Percentiles rank a stretch among this genome's conserved stretches.
Evolutionary conservation across 2,797 vertebrate species (phyloP).

Genomic region (Sebastes glaucus): DNA sequence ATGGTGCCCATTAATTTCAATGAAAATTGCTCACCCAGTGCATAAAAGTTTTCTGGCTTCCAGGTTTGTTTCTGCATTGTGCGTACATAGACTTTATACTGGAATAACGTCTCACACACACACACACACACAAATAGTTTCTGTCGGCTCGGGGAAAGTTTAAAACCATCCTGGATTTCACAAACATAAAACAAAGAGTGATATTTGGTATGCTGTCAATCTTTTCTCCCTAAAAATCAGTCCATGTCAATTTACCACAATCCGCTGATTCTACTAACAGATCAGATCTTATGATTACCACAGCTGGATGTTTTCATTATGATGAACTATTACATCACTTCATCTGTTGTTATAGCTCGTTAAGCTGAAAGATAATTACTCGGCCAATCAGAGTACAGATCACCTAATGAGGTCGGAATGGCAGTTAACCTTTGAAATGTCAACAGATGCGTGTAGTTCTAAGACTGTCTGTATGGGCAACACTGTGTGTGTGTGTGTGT

Average conservation of each 20-base stretch:
- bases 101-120: not conserved
- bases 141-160: not conserved
- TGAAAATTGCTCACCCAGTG: not conserved
- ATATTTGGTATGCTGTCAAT: not conserved
- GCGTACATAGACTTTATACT: not conserved
- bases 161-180: not conserved
- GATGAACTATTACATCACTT: not conserved
- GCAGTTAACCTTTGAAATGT: constrained; percentile 23
- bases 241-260: not conserved
- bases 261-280: not conserved
- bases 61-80: not conserved
- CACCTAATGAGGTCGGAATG: constrained; percentile 10
- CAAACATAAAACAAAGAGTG: not conserved
- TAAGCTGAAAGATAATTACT: not conserved
- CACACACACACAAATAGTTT: not conserved
- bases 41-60: not conserved
- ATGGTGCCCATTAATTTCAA: no score
- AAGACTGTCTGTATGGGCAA: not conserved
- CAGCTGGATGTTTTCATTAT: not conserved
- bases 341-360: not conserved
- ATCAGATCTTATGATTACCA: not conserved
- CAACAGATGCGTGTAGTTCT: not conserved
- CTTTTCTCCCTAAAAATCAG: not conserved
- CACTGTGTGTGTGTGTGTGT: not conserved
- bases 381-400: constrained; percentile 1